phyloP scores from a whole-genome alignment of 2,797 vertebrate genomes.

The Loris lydekkerianus region DNA sequence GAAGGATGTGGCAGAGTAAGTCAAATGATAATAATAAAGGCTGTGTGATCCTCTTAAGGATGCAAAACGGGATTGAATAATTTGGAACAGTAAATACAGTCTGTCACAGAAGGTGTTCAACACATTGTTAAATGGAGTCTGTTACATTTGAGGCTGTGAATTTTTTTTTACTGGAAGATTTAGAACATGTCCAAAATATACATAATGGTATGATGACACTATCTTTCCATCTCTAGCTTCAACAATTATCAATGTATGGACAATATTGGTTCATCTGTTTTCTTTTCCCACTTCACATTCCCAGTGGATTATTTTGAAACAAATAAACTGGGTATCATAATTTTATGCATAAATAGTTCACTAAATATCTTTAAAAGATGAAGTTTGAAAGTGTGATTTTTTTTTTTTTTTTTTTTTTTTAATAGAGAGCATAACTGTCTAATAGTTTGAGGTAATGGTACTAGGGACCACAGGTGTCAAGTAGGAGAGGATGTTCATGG shows the following conservation, averaged over 20 bases:
- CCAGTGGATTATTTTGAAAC: conserved; percentile 53
- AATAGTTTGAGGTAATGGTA: not conserved
- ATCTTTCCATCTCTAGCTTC: conserved; percentile 1
- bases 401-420: not conserved
- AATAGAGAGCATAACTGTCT: not conserved
- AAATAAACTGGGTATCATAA: not conserved
- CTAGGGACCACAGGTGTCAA: not conserved
- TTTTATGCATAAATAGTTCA: conserved; percentile 33
- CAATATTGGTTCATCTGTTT: conserved; percentile 29
- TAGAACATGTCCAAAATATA: not conserved
- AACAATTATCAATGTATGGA: not conserved
- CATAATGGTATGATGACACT: not conserved
- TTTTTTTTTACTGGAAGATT: conserved; percentile 37
- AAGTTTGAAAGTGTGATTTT: conserved; percentile 20
- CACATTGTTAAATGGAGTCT: conserved; percentile 22
- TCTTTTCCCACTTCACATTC: not conserved
- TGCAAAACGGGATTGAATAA: not conserved
- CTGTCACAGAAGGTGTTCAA: not conserved
- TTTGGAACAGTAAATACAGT: not conserved
- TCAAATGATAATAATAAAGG: not conserved
- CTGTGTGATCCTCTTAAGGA: not conserved
- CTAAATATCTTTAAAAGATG: not conserved
- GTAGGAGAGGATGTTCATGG: not conserved
- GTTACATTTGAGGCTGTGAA: not conserved
- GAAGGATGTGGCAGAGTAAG: not conserved